A percentile compares a stretch with the other conserved stretches of the same genome.
phyloP scores from a whole-genome alignment of 92 coral and sea anemone genomes.

The Pocillopora meandrina region DNA sequence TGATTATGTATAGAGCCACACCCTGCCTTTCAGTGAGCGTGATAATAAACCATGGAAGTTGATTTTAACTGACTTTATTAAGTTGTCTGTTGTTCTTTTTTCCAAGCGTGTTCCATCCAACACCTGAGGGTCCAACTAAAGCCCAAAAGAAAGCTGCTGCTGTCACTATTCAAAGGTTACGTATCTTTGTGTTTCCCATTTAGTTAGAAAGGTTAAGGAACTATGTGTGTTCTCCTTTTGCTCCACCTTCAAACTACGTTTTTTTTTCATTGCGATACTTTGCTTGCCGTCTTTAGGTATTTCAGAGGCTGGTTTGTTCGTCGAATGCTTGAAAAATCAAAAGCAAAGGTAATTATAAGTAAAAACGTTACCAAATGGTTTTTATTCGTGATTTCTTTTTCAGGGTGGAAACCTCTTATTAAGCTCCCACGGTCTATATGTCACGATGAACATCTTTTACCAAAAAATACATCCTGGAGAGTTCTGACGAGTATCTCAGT shows the following conservation, averaged over 20 bases:
- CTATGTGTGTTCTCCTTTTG: not conserved
- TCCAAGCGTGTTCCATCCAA: conserved; percentile 71
- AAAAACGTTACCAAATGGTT: not conserved
- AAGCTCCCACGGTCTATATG: too few species aligned
- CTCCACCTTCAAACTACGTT: too few species aligned
- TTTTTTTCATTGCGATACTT: not conserved
- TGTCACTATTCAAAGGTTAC: conserved; percentile 86
- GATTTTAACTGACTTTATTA: too few species aligned
- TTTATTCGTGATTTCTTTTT: not conserved
- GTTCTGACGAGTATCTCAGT: not conserved
- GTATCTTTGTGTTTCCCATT: not conserved
- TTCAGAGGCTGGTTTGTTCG: conserved; percentile 99
- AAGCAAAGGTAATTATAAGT: conserved; percentile 70
- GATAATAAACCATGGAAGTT: too few species aligned
- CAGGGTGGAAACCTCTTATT: too few species aligned
- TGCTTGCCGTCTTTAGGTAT: conserved; percentile 52
- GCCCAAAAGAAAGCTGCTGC: conserved; percentile 96
- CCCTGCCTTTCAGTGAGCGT: not conserved
- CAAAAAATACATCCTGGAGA: too few species aligned
- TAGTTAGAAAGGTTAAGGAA: not conserved
- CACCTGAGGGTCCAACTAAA: conserved; percentile 89
- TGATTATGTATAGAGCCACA: not conserved
- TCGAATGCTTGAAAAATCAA: conserved; percentile 83
- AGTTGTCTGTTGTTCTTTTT: not conserved
- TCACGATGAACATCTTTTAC: too few species aligned